Evolutionary conservation across 2,888 invertebrate species (phyloP).

Genomic region (Temnothorax unifasciatus): DNA sequence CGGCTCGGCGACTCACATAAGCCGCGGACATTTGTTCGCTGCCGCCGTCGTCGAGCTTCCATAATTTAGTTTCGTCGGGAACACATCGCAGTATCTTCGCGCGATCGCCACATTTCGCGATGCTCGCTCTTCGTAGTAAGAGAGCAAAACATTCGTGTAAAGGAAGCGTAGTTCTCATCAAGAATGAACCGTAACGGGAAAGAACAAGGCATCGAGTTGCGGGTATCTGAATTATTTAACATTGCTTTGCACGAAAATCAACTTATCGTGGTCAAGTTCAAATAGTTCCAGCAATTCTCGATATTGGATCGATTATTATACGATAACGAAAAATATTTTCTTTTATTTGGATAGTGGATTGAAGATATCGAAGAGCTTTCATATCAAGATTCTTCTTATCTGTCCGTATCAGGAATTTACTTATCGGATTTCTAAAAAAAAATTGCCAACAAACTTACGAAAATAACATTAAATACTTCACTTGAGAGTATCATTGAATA

Average conservation of each 20-base stretch:
- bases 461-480: neutral
- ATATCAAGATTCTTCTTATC: constrained; percentile 6
- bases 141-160: neutral
- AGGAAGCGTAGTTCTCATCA: neutral
- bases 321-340: neutral
- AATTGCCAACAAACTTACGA: constrained; percentile 1
- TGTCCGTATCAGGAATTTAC: neutral
- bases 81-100: neutral
- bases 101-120: constrained; percentile 1
- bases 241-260: neutral
- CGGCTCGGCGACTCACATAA: constrained; percentile 7
- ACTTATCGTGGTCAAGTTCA: neutral
- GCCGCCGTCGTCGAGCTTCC: constrained; percentile 5
- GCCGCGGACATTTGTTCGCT: neutral
- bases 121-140: neutral
- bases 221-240: neutral
- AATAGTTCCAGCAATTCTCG: neutral
- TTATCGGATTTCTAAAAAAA: constrained; percentile 21
- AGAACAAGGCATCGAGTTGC: neutral
- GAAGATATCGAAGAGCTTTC: neutral
- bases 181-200: neutral
- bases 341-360: neutral
- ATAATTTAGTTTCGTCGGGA: constrained; percentile 48
- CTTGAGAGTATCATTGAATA: neutral
- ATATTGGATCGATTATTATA: neutral